These are phyloP conservation scores for Sphyrna mokarran DNA, from an alignment of 2,113 vertebrate species.

Conservation along the genomic window DNA sequence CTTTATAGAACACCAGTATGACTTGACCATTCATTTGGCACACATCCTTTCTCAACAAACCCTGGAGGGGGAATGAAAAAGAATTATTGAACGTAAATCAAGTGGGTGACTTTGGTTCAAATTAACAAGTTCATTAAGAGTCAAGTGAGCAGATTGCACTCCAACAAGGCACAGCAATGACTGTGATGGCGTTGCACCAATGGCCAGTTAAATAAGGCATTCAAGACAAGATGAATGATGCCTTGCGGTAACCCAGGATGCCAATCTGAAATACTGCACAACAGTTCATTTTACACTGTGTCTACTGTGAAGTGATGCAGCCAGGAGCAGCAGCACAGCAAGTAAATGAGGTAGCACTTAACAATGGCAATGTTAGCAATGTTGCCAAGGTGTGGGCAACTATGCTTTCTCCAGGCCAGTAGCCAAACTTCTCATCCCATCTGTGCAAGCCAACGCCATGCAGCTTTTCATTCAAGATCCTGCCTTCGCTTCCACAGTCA, in stretches of 20 bases:
- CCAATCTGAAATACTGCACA: not conserved
- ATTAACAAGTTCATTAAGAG: not conserved
- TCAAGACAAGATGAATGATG: not conserved
- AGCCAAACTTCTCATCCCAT: not conserved
- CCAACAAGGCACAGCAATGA: not conserved
- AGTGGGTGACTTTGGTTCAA: not conserved
- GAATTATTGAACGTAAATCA: not conserved
- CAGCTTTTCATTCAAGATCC: not conserved
- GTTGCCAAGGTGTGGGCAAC: not conserved
- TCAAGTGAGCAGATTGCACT: not conserved
- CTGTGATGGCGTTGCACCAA: not conserved
- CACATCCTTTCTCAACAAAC: not conserved
- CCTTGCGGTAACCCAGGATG: not conserved
- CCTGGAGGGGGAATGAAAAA: not conserved
- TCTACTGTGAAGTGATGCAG: not conserved
- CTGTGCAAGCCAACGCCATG: not conserved
- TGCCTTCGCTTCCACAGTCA: not conserved
- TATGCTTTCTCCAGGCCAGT: not conserved
- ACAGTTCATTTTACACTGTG: not conserved
- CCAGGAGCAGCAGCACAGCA: not conserved
- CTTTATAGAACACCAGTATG: not conserved
- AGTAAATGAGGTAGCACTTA: not conserved
- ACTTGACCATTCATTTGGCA: not conserved
- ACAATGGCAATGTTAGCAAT: not conserved
- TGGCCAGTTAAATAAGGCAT: not conserved